phyloP scores from a whole-genome alignment of 2,888 invertebrate species.

The Phorcus lineatus region DNA sequence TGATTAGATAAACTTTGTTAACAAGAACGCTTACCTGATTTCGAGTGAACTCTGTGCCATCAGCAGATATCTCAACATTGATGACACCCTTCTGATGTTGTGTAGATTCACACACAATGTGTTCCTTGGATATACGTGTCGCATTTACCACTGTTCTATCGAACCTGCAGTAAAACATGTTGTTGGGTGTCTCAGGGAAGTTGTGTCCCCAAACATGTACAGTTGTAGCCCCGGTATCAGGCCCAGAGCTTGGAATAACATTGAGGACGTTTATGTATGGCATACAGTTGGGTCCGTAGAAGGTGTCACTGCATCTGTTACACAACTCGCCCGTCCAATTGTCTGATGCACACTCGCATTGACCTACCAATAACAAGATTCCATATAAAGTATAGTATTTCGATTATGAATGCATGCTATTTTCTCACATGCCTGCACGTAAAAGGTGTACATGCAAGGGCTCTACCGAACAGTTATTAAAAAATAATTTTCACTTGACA shows the following conservation, averaged over 20 bases:
- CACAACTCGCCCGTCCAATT: conserved; percentile 17
- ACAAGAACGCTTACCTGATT: no score
- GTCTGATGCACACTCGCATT: background rate
- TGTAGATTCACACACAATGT: conserved; percentile 34
- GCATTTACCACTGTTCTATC: conserved; percentile 36
- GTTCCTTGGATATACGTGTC: conserved; percentile 35
- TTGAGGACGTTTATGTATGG: conserved; percentile 13
- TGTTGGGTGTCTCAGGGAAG: conserved; percentile 40
- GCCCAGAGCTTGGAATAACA: conserved; percentile 29
- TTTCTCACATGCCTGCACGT: no score
- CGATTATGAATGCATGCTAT: no score
- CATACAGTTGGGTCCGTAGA: conserved; percentile 13
- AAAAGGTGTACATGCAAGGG: no score
- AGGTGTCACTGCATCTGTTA: conserved; percentile 15
- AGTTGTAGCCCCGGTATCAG: conserved; percentile 33
- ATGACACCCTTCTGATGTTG: conserved; percentile 24
- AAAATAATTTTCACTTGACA: no score
- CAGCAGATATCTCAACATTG: conserved; percentile 31
- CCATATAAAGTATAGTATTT: no score
- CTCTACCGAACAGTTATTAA: no score
- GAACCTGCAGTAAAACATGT: conserved; percentile 41
- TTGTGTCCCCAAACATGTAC: conserved; percentile 49
- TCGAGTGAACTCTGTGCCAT: conserved; percentile 25
- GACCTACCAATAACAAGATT: background rate
- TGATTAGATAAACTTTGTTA: no score